Evolutionary conservation across 2,888 invertebrate genomes (phyloP).

Genomic region (Andricus curvator): DNA sequence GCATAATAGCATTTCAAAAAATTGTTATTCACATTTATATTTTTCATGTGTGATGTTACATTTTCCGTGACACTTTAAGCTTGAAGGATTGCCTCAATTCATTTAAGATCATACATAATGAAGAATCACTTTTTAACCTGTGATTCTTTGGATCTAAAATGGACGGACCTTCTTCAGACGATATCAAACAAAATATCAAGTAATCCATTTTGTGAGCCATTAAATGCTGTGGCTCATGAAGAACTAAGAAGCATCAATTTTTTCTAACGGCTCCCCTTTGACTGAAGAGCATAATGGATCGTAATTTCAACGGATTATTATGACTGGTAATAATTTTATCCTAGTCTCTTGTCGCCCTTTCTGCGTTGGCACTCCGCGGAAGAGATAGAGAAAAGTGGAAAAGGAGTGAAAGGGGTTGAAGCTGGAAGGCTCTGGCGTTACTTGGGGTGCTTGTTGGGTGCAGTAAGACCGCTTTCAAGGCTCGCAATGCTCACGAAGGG

Average conservation of each 20-base stretch:
- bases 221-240: slow-evolving; percentile 22
- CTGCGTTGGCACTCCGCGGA: slow-evolving; percentile 9
- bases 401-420: neutral
- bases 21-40: no score
- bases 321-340: slow-evolving; percentile 43
- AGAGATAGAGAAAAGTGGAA: slow-evolving; percentile 31
- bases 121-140: neutral
- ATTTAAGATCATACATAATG: neutral
- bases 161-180: neutral
- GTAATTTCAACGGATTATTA: slow-evolving; percentile 53
- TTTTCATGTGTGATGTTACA: no score
- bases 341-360: slow-evolving; percentile 34
- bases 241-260: slow-evolving; percentile 10
- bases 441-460: slow-evolving; percentile 7
- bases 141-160: neutral
- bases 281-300: slow-evolving; percentile 39
- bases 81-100: neutral
- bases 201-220: slow-evolving; percentile 28
- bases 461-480: neutral
- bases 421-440: slow-evolving; percentile 11
- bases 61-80: no score
- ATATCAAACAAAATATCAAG: slow-evolving; percentile 8
- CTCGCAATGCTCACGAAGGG: slow-evolving; percentile 38
- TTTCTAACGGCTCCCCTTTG: slow-evolving; percentile 28
- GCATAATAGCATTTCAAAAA: no score